Evolutionary conservation across 2,888 invertebrate genomes (phyloP).

Genomic region (Limnephilus rhombicus): DNA sequence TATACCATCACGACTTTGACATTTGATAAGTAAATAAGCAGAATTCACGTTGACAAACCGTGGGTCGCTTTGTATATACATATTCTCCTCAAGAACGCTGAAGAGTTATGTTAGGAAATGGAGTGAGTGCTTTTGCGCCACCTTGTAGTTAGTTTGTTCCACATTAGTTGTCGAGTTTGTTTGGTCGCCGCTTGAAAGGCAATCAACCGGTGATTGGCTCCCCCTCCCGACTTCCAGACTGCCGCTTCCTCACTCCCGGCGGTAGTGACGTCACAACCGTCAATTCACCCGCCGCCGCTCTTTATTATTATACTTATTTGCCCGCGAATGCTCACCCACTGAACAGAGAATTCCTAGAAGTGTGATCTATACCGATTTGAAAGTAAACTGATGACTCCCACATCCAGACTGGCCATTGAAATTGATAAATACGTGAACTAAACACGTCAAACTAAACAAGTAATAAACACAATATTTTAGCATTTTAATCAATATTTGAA

Average conservation of each 20-base stretch:
- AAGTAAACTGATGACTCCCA: background rate
- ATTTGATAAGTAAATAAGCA: no score
- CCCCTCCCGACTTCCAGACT: constrained; percentile 8
- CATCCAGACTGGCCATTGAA: no score
- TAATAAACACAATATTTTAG: no score
- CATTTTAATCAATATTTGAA: no score
- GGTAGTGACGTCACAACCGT: constrained; percentile 14
- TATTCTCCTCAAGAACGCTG: no score
- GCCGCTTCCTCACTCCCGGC: background rate
- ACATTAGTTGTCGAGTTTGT: background rate
- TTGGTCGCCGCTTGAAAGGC: background rate
- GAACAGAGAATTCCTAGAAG: background rate
- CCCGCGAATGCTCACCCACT: background rate
- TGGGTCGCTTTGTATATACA: no score
- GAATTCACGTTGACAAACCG: no score
- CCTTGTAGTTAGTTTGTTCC: background rate
- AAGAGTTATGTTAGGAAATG: no score
- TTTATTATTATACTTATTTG: background rate
- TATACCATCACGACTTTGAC: no score
- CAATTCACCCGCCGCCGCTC: background rate
- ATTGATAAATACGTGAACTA: no score
- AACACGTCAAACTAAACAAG: no score
- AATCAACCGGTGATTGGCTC: background rate
- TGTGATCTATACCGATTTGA: background rate
- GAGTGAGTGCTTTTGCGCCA: background rate